Evolutionary conservation across 92 coral and sea anemone species (phyloP), one percentile per base, ranked within the genome.

Genomic region (Nematostella vectensis): DNA sequence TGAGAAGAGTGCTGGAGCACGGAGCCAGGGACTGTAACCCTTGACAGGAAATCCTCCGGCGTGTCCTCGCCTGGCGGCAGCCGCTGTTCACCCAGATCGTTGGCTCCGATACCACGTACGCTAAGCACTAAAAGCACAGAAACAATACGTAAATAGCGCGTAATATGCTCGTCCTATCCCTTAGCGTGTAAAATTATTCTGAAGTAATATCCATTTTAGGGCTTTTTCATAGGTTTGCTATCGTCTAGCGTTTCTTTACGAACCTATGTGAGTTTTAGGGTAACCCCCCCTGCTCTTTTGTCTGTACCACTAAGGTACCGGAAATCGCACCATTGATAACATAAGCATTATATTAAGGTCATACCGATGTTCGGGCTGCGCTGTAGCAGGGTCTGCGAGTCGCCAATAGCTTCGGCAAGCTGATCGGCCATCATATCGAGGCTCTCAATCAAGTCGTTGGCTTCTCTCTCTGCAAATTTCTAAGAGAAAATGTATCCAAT

Each of bases 301-400:
- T n/a, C n/a, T n/a, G n/a, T n/a, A n/a, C n/a, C n/a, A n/a, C n/a
- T n/a, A n/a, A n/a, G n/a, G n/a, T n/a, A n/a, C n/a, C n/a, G n/a
- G n/a, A n/a, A n/a, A n/a, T n/a, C n/a, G n/a, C n/a, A n/a, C n/a
- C n/a, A 8, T 36, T 8, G 42, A 36, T 15, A 36, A 36, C 42
- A 8, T 15, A 36, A 36, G 42, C 8, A 8, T 8, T 15, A 8
- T 36, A 15, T 36, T 8, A 36, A 8, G 42, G 42, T 15, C 42
- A 8, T 76, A 81, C 88, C 83, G 30, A 81, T 77, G 51, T 57
- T 52, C 13, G 74, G 50, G n/a, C 71, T 58, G 16, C 36, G 28
- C 11, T 57, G 23, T 8, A 66, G 52, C 26, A 59, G 31, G 10
- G 79, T 50, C 2, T 65, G 58, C 9, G 65, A 33, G 3, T 47